Conservation (phyloP, 2,797 vertebrate genomes). For the Acrocephalus scirpaceus region DNA sequence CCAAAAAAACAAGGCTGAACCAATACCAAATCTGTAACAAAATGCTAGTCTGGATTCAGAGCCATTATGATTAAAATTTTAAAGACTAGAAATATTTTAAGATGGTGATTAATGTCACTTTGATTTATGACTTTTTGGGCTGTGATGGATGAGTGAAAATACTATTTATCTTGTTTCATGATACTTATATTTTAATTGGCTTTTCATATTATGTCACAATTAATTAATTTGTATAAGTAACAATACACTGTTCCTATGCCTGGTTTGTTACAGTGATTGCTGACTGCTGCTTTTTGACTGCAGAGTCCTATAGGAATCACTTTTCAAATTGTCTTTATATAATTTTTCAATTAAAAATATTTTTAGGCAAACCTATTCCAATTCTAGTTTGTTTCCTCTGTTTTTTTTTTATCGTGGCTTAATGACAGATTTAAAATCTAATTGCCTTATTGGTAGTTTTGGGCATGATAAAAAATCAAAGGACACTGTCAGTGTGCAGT, state of each 20-base stretch:
- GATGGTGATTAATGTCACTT: neutral
- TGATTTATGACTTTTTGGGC: neutral
- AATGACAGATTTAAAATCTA: neutral
- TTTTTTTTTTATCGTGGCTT: neutral
- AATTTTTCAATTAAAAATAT: neutral
- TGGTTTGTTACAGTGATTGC: neutral
- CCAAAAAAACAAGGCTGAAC: neutral
- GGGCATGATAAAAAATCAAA: neutral
- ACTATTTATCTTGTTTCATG: neutral
- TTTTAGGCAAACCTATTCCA: neutral
- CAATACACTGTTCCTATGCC: neutral
- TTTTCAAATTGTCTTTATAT: neutral
- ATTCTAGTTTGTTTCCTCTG: neutral
- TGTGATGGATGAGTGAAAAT: neutral
- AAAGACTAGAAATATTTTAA: neutral
- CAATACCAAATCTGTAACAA: neutral
- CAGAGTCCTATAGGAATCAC: neutral
- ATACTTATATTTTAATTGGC: neutral
- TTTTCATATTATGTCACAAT: neutral
- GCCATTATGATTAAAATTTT: neutral
- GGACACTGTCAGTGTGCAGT: accelerated
- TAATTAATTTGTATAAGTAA: neutral
- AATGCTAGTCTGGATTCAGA: neutral
- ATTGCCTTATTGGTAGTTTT: accelerated
- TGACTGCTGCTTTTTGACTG: neutral